Conservation (phyloP, 2,797 vertebrate genomes). For the Anolis apletophallus region DNA sequence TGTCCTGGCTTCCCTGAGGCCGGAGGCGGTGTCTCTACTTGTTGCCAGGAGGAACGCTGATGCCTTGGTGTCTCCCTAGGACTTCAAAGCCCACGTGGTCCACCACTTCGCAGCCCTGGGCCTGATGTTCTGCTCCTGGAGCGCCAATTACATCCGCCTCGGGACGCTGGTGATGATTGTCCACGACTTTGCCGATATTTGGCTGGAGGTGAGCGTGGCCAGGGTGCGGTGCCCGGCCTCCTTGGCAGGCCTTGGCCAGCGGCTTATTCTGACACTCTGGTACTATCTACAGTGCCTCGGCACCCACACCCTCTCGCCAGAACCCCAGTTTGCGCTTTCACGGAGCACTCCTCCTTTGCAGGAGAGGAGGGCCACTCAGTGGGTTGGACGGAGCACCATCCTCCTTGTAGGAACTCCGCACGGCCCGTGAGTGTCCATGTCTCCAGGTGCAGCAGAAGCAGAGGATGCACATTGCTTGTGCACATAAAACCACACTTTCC, state of each 20-base stretch:
- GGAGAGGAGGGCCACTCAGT: too few species aligned
- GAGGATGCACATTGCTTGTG: neutral
- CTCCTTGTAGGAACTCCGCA: too few species aligned
- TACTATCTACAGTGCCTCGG: neutral
- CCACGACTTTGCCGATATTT: constrained; percentile 91
- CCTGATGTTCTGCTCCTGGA: constrained; percentile 92
- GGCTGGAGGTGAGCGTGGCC: constrained; percentile 87
- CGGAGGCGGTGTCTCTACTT: neutral
- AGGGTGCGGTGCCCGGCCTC: too few species aligned
- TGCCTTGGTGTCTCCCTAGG: constrained; percentile 74
- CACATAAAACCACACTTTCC: neutral
- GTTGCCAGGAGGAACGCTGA: neutral
- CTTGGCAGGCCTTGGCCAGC: too few species aligned
- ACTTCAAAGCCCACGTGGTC: constrained; percentile 91
- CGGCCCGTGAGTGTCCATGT: too few species aligned
- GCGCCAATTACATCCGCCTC: constrained; percentile 90
- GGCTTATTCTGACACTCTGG: neutral
- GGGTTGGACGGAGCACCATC: too few species aligned
- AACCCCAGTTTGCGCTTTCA: neutral
- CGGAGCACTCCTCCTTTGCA: neutral
- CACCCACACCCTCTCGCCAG: neutral
- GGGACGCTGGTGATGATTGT: constrained; percentile 91
- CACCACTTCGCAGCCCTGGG: constrained; percentile 92
- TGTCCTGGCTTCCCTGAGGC: neutral
- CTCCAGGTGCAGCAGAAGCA: too few species aligned